Evolutionary conservation across 1,140 invertebrate genomes (phyloP).

Genomic region (Globodera rostochiensis): DNA sequence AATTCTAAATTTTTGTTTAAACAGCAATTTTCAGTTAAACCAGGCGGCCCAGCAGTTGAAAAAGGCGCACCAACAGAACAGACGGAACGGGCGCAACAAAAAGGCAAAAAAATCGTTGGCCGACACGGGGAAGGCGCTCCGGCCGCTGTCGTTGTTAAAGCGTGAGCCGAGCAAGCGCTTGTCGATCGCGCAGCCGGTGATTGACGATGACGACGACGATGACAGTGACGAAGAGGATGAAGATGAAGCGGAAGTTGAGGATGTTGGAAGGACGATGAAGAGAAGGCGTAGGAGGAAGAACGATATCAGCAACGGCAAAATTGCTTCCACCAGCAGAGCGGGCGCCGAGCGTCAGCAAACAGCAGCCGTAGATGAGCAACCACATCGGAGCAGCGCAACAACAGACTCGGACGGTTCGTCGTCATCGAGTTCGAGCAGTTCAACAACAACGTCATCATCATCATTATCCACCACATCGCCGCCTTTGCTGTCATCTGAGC

Average conservation of each 20-base stretch:
- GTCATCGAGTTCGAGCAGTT: not conserved
- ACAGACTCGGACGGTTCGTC: too few relatives aligned
- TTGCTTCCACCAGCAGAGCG: not conserved
- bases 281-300: not conserved
- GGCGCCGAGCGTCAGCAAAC: not conserved
- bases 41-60: conserved; percentile 10
- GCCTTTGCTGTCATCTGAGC: not conserved
- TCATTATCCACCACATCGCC: not conserved
- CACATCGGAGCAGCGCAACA: not conserved
- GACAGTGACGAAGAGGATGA: conserved; percentile 3
- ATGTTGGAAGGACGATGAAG: not conserved
- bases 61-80: not conserved
- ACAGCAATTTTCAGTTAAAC: not conserved
- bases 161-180: not conserved
- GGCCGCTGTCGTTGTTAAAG: not conserved
- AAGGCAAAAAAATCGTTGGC: not conserved
- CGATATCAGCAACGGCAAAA: not conserved
- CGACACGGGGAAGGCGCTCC: not conserved
- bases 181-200: not conserved
- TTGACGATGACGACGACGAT: not conserved
- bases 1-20: not conserved
- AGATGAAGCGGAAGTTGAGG: not conserved
- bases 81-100: not conserved
- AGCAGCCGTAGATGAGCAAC: not conserved
- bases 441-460: not conserved